Conservation (phyloP, 53 echinoderm and acorn worm species). For the Paelopatides confundens region DNA sequence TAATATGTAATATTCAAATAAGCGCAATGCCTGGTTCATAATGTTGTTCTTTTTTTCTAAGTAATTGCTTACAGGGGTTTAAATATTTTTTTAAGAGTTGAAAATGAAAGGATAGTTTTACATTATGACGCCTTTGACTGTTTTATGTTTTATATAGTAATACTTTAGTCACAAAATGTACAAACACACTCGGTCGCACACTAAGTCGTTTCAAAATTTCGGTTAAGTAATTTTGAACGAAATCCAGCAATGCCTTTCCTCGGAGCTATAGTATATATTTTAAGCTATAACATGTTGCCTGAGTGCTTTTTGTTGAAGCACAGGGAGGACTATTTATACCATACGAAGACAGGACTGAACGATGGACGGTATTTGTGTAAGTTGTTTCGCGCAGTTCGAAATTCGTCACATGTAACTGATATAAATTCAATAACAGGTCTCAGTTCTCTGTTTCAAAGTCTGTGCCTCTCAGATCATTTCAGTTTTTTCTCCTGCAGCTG, state of each 20-base stretch:
- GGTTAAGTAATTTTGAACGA: constrained; percentile 28
- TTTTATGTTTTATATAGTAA: not conserved
- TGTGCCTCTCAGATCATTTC: not conserved
- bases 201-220: constrained; percentile 14
- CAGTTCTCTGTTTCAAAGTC: not conserved
- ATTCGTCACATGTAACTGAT: not conserved
- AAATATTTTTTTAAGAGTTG: too few relatives aligned
- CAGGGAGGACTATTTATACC: not conserved
- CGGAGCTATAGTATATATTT: not conserved
- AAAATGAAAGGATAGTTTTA: too few relatives aligned
- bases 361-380: constrained; percentile 4
- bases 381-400: not conserved
- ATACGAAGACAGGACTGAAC: not conserved
- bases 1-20: too few relatives aligned
- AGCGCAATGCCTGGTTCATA: too few relatives aligned
- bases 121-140: not conserved
- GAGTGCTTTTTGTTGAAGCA: not conserved
- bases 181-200: not conserved
- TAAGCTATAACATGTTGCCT: constrained; percentile 3
- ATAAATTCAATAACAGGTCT: not conserved
- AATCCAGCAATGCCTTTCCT: constrained; percentile 1
- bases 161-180: not conserved
- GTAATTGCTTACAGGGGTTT: too few relatives aligned
- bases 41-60: too few relatives aligned
- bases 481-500: not conserved